Evolutionary conservation across 1,140 invertebrate genomes (phyloP), one percentile per base, ranked within the genome.

Genomic region (Popillia japonica): DNA sequence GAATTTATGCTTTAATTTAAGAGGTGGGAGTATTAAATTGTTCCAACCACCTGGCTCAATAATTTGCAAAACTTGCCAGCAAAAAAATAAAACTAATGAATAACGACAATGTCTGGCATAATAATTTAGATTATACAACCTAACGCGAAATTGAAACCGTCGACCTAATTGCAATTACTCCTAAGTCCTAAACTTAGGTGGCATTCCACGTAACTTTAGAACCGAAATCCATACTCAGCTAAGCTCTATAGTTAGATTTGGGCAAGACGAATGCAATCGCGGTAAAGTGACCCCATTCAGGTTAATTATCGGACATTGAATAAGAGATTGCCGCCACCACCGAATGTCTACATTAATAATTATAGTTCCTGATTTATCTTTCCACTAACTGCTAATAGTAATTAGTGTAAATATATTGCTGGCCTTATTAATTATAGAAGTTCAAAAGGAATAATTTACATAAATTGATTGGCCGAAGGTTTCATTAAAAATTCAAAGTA

Each of bases 231-330:
- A 34, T 34, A 34, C 27, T 34, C 27, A 34, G 27, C 27, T 34
- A 34, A 34, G 27, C 27, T 1, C 27, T 34, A 34, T 34, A 34
- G 27, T 34, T 34, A 17, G 14, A 55, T 55, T 55, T 55, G 48
- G 17, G 11, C 0, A 55, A 55, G 48, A 55, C 17, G 17, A 2
- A 17, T 55, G 17, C 14, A 55, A 55, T 55, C 48, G 48, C 48
- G 17, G 48, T 17, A 72, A 14, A 22, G n/a, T 72, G 64, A 72
- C 64, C 64, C 34, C 64, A 14, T 72, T 72, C 64, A 23, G 64
- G 64, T 72, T 27, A 72, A 72, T 72, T 72, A 23, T 72, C 64
- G 64, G 64, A 72, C 64, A 72, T 72, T 72, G 64, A 72, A 72
- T 72, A 72, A 72, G 64, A 72, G 64, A 72, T 72, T 34, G 0